A percentile compares a stretch with the other conserved stretches of the same genome.
phyloP scores from a whole-genome alignment of 2,113 vertebrate species.

The Oplegnathus fasciatus region DNA sequence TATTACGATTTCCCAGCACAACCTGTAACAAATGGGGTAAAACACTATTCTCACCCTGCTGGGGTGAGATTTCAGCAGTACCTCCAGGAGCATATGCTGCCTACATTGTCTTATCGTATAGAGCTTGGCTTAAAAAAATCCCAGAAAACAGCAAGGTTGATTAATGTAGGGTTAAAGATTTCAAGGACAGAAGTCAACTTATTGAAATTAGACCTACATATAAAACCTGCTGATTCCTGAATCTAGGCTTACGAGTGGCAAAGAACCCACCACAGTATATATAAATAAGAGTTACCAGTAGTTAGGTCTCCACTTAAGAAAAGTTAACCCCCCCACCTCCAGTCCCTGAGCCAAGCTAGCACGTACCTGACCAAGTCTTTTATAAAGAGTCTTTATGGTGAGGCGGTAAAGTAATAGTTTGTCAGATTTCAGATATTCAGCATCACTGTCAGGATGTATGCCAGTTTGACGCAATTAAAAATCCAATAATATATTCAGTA shows the following conservation, averaged over 20 bases:
- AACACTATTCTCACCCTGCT: slow-evolving; percentile 71
- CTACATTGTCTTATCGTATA: slow-evolving; percentile 11
- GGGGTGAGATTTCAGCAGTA: slow-evolving; percentile 71
- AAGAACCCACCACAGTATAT: neutral
- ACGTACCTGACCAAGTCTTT: neutral
- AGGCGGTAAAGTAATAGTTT: neutral
- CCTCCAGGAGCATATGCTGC: slow-evolving; percentile 46
- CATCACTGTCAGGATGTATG: neutral
- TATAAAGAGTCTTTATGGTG: no score
- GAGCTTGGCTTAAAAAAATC: slow-evolving; percentile 11
- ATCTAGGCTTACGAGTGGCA: no score
- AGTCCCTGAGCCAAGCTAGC: neutral
- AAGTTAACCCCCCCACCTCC: neutral
- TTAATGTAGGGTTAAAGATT: slow-evolving; percentile 4
- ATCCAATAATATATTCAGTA: neutral
- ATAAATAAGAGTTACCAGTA: neutral
- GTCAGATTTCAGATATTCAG: neutral
- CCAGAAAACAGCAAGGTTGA: slow-evolving; percentile 1
- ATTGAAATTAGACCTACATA: neutral
- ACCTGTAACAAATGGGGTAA: slow-evolving; percentile 65
- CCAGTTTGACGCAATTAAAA: slow-evolving; percentile 17
- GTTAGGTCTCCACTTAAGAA: no score
- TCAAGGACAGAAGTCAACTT: neutral
- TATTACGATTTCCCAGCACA: slow-evolving; percentile 70
- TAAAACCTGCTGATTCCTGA: neutral